Conservation (phyloP, 2,797 vertebrate species). For the Chrysocyon brachyurus region DNA sequence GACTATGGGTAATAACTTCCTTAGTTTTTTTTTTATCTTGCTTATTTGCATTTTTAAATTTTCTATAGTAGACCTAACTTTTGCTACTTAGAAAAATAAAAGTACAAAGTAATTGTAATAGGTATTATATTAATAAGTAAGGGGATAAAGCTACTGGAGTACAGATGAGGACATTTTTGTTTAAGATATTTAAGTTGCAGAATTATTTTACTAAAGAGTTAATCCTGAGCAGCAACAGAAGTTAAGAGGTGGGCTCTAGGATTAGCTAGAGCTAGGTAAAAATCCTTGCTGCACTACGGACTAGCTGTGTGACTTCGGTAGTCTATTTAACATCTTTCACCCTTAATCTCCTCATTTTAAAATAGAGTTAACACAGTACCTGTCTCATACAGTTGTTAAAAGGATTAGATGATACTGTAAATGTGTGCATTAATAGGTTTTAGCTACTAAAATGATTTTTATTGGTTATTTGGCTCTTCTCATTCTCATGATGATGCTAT, state of each 20-base stretch:
- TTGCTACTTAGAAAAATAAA: constrained; percentile 25
- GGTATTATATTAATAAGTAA: not conserved
- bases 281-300: not conserved
- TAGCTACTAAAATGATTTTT: not conserved
- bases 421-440: not conserved
- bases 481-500: not conserved
- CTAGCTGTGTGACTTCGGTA: not conserved
- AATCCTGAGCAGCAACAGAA: not conserved
- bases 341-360: not conserved
- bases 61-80: constrained; percentile 31
- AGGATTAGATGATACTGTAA: not conserved
- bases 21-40: not conserved
- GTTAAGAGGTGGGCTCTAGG: not conserved
- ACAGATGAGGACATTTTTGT: not conserved
- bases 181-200: constrained; percentile 3
- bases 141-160: not conserved
- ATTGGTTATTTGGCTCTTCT: not conserved
- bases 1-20: not conserved
- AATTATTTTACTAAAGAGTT: constrained; percentile 11
- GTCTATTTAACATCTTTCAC: not conserved
- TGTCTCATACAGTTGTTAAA: not conserved
- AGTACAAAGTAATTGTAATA: not conserved
- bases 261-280: not conserved
- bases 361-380: not conserved
- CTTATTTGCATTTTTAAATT: not conserved